Evolutionary conservation across 1,140 invertebrate species (phyloP).

Genomic region (Chrysomallon squamiferum): DNA sequence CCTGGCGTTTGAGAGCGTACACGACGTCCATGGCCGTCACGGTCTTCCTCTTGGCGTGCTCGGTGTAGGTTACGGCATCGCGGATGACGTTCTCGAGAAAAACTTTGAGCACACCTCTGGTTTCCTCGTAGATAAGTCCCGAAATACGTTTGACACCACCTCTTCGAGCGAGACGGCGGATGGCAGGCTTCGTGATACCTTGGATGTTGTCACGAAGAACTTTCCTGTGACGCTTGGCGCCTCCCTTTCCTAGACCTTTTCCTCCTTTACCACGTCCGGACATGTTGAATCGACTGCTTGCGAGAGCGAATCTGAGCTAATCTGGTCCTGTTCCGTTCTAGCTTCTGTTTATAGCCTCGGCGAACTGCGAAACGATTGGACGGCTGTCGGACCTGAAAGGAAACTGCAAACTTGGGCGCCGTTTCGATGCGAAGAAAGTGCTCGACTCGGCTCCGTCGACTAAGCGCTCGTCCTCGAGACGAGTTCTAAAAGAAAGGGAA

Average conservation of each 20-base stretch:
- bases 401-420: too few species aligned
- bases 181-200: slow-evolving; percentile 75
- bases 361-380: too few species aligned
- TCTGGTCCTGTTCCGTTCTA: too few species aligned
- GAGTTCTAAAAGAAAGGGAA: too few species aligned
- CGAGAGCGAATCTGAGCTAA: too few species aligned
- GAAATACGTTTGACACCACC: slow-evolving; percentile 81
- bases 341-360: too few species aligned
- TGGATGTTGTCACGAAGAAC: slow-evolving; percentile 76
- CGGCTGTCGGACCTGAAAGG: too few species aligned
- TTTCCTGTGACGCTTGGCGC: slow-evolving; percentile 57
- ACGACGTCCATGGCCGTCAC: slow-evolving; percentile 87
- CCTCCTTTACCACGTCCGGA: not conserved
- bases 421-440: too few species aligned
- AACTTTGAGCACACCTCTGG: slow-evolving; percentile 69
- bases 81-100: slow-evolving; percentile 84
- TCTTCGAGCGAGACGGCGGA: slow-evolving; percentile 73
- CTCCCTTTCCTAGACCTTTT: slow-evolving; percentile 43
- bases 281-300: not conserved
- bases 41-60: slow-evolving; percentile 84
- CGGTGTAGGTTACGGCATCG: slow-evolving; percentile 82
- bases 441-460: too few species aligned
- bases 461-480: too few species aligned
- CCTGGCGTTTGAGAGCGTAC: slow-evolving; percentile 81
- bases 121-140: slow-evolving; percentile 72